A percentile compares a stretch with the other conserved stretches of the same genome.
phyloP scores from a whole-genome alignment of 2,888 invertebrate genomes.

The Sphecodes monilicornis region DNA sequence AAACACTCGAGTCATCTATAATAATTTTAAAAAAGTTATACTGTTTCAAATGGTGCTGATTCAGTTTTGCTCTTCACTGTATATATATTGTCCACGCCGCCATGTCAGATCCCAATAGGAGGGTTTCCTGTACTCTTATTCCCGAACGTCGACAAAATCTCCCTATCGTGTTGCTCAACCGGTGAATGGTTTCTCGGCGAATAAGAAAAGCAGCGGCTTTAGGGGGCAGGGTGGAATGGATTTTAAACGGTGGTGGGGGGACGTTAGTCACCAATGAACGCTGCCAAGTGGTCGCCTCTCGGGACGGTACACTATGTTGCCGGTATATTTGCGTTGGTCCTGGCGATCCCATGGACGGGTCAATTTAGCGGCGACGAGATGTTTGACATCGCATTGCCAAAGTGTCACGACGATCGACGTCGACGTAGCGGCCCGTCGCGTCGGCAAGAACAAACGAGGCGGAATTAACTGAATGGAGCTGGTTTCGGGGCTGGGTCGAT shows the following conservation, averaged over 20 bases:
- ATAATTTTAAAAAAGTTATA: too few relatives aligned
- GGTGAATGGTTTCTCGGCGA: background rate
- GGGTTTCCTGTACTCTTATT: background rate
- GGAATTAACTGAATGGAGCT: constrained; percentile 37
- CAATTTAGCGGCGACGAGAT: constrained; percentile 11
- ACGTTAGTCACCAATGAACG: background rate
- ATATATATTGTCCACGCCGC: too few relatives aligned
- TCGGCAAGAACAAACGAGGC: background rate
- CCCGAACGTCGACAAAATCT: too few relatives aligned
- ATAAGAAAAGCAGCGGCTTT: background rate
- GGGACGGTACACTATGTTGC: background rate
- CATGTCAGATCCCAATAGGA: too few relatives aligned
- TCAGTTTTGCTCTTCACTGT: too few relatives aligned
- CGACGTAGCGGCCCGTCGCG: background rate
- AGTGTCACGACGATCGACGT: constrained; percentile 3
- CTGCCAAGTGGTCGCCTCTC: background rate
- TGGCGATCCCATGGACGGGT: background rate
- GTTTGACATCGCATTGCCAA: background rate
- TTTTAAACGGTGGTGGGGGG: background rate
- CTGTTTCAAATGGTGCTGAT: too few relatives aligned
- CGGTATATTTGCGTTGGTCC: constrained; percentile 2
- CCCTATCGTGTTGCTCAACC: too few relatives aligned
- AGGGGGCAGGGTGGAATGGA: background rate
- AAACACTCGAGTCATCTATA: too few relatives aligned
- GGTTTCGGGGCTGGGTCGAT: constrained; percentile 32